Evolutionary conservation across 2,888 invertebrate species (phyloP).

Genomic region (Drosophila setosimentum): DNA sequence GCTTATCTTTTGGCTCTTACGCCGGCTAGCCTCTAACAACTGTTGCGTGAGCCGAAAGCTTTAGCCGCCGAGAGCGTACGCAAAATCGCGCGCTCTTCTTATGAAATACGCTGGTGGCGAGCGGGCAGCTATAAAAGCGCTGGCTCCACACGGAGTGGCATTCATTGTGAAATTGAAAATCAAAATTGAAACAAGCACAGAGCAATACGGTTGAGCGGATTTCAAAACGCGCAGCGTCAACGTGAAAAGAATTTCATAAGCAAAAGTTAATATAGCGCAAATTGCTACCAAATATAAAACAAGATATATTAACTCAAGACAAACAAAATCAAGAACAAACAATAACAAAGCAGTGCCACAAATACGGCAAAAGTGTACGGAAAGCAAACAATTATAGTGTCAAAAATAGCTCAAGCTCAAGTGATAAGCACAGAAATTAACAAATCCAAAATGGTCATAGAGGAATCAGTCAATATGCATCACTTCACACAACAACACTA

Average conservation of each 20-base stretch:
- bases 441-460: constrained; percentile 80
- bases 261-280: constrained; percentile 73
- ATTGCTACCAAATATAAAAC: constrained; percentile 33
- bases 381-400: constrained; percentile 52
- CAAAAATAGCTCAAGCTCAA: constrained; percentile 55
- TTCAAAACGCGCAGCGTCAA: constrained; percentile 51
- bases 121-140: constrained; percentile 82
- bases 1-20: constrained; percentile 37
- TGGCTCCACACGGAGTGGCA: constrained; percentile 52
- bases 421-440: constrained; percentile 46
- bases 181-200: constrained; percentile 84
- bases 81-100: constrained; percentile 56
- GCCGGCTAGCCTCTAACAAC: constrained; percentile 44
- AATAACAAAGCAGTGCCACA: constrained; percentile 55
- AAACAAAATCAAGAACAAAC: constrained; percentile 29
- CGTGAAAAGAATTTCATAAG: constrained; percentile 83
- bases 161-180: constrained; percentile 85
- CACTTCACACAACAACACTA: constrained; percentile 48
- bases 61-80: constrained; percentile 10
- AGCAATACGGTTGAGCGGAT: constrained; percentile 60
- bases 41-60: constrained; percentile 44
- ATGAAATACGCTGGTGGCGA: constrained; percentile 78
- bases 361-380: constrained; percentile 27
- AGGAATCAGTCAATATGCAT: constrained; percentile 73
- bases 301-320: constrained; percentile 18